phyloP scores from a whole-genome alignment of 2,113 vertebrate genomes.

The Morone saxatilis region DNA sequence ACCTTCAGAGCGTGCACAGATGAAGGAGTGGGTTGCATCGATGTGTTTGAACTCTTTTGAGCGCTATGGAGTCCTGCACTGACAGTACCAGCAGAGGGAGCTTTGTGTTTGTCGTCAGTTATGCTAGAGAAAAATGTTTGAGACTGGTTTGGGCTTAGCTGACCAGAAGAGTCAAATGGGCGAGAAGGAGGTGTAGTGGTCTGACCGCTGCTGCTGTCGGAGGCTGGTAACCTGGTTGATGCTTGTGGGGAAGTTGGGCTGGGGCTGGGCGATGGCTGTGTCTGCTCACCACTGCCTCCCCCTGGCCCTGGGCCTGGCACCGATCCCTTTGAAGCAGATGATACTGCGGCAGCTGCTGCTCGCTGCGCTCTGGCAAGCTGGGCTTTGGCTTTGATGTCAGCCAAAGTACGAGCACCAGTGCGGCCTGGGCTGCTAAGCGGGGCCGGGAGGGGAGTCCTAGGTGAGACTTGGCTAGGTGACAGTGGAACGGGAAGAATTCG shows the following conservation, averaged over 20 bases:
- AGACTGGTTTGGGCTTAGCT: conserved; percentile 35
- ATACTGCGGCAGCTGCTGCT: conserved; percentile 87
- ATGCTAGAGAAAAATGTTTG: conserved; percentile 39
- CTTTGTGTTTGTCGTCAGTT: conserved; percentile 34
- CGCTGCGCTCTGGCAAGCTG: conserved; percentile 93
- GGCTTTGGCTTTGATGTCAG: conserved; percentile 98
- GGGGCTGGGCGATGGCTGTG: conserved; percentile 63
- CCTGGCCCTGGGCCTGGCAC: conserved; percentile 89
- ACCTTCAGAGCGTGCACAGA: conserved; percentile 69
- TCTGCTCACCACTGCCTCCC: conserved; percentile 80
- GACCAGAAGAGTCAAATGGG: conserved; percentile 49
- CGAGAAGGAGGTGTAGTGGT: conserved; percentile 50
- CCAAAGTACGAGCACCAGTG: conserved; percentile 94
- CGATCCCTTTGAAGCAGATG: conserved; percentile 79
- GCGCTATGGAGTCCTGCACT: conserved; percentile 4
- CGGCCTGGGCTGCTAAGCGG: conserved; percentile 88
- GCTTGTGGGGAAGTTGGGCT: conserved; percentile 63
- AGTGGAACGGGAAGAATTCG: conserved; percentile 89
- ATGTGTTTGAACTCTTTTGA: conserved; percentile 26
- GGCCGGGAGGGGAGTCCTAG: conserved; percentile 87
- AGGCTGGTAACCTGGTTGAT: conserved; percentile 35
- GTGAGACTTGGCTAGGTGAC: conserved; percentile 89
- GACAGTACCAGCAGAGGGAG: background rate
- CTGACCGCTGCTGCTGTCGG: conserved; percentile 65
- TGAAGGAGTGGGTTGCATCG: conserved; percentile 12